Evolutionary conservation across 2,888 invertebrate species (phyloP), one percentile per base, ranked within the genome.

Genomic region (Microctonus hyperodae): DNA sequence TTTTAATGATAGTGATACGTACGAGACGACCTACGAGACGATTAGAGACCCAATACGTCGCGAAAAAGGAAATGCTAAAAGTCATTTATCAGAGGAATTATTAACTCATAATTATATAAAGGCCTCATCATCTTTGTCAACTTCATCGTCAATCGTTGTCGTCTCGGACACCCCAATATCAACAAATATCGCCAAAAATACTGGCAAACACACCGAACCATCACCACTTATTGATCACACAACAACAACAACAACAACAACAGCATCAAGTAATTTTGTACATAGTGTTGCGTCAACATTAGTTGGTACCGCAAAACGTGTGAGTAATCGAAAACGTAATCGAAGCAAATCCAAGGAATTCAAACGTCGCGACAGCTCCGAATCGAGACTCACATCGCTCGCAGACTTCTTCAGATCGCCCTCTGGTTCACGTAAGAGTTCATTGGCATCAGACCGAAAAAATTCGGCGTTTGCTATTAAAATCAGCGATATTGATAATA

Each of bases 341-440:
- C 76, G 83, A 55, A 83, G 83, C 71, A 81, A 81, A 67, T 83
- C 83, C 20, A 83, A 83, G 59, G 83, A 83, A 33, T 76, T 71
- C 11, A 83, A 82, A 61, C 79, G 83, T 37, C 76, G 83, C 44
- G 82, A 83, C 69, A 83, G 82, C 40, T 83, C 83, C 16, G 83
- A 83, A 65, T 83, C 81, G 25, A 74, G 83, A 50, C 69, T 83
- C 31, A 78, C 76, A 5, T 78, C 81, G 6, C 68, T 83, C 7
- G 79, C 83, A 7, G 83, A 82, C 64, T 83, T 83, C 67, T 83
- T 83, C 67, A 79, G 82, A 44, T 83, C 83, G 56, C 83, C 83
- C 0, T 80, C 83, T 28, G 81, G 83, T 31, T 83, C 83, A 44
- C 77, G 83, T 3, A 83, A 83, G 59, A 76, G 83, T 64, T 83